Evolutionary conservation across 2,797 vertebrate species (phyloP), one percentile per base, ranked within the genome.

Genomic region (Sternarchorhynchus goeldii): DNA sequence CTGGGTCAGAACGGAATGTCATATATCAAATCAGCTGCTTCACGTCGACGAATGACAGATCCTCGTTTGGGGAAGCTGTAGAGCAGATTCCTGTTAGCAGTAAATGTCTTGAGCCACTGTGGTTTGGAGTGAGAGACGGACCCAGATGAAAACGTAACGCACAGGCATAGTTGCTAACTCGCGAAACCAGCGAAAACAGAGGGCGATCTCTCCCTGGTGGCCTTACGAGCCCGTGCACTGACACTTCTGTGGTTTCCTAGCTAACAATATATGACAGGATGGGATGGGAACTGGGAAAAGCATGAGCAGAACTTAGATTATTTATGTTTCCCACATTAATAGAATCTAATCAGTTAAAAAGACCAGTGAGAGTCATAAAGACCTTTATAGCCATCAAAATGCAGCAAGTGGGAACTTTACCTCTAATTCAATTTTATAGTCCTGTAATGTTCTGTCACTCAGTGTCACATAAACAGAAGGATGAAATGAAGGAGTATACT

Each of bases 381-480:
- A 3, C 50, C 60, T 80, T 77, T 58, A 78, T 31, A 66, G 72
- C 53, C 41, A 63, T 82, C 67, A 80, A 73, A 76, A 76, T 34
- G 32, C 58, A 64, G 62, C 29, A 20, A 78, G 69, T 53, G 72
- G 56, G 81, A 81, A 76, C 72, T 72, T 78, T 74, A 76, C 53
- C 75, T 82, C 70, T 75, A 80, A 80, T 82, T 84, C 74, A 77
- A 21, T 77, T 83, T 83, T 79, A 84, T 76, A 69, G 45, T 65
- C 55, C 73, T 66, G 45, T 84, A 82, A 84, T 83, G 77, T 78
- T 80, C 81, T 78, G 75, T 79, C 78, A 83, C 72, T 70, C 67
- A 57, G 68, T 50, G 74, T 84, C 83, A 83, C 56, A 84, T 82
- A 83, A 86, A 86, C 75, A 84, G 36, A 70, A 25, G 56, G 75